Conservation (phyloP, 2,888 invertebrate species). For the Eulithis testata region DNA sequence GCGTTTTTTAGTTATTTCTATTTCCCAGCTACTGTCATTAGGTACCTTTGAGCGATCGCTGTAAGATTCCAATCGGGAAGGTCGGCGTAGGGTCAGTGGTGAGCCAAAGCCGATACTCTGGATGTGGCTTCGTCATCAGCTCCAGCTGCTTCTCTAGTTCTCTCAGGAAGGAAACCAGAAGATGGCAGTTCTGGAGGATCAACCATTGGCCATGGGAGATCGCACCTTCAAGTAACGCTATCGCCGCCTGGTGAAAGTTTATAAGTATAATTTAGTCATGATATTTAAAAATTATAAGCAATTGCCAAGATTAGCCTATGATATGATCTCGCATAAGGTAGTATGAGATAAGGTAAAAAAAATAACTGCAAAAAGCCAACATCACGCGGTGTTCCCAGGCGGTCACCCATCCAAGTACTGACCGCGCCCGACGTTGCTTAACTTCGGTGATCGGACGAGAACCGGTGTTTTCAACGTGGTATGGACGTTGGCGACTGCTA, state of each 20-base stretch:
- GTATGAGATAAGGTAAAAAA: neutral
- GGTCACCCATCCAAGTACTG: conserved; percentile 70
- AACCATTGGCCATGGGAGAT: conserved; percentile 94
- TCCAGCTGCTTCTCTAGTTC: conserved; percentile 94
- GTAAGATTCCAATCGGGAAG: conserved; percentile 96
- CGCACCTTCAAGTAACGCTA: conserved; percentile 87
- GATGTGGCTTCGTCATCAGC: conserved; percentile 91
- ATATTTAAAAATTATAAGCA: no score
- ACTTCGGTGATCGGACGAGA: conserved; percentile 80
- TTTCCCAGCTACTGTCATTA: no score
- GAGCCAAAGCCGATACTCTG: conserved; percentile 96
- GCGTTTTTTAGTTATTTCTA: no score
- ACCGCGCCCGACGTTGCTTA: conserved; percentile 77
- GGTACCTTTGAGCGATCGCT: conserved; percentile 90
- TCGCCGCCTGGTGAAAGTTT: conserved; percentile 84
- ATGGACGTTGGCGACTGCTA: conserved; percentile 31
- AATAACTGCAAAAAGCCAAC: conserved; percentile 56
- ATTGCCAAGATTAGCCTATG: no score
- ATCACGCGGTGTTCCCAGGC: conserved; percentile 65
- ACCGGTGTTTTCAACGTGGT: conserved; percentile 49
- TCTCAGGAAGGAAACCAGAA: conserved; percentile 91
- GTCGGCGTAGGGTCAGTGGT: conserved; percentile 94
- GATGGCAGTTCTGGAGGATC: conserved; percentile 96
- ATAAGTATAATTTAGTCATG: no score
- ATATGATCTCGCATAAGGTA: no score